Evolutionary conservation across 2,888 invertebrate species (phyloP), one percentile per base, ranked within the genome.

Genomic region (Sepioteuthis lessoniana): DNA sequence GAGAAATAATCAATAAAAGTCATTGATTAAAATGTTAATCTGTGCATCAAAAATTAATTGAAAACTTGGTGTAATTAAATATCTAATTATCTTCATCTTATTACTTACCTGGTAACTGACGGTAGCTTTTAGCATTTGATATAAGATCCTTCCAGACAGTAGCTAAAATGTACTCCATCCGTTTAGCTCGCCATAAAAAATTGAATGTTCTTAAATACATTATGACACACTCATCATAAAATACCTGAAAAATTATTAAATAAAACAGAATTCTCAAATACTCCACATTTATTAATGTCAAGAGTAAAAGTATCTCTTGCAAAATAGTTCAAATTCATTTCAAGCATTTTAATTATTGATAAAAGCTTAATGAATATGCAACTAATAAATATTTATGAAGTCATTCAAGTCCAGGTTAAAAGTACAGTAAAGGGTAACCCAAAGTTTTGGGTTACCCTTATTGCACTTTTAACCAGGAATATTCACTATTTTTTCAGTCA

Each of bases 111-210:
- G 98, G 98, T 97, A 98, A 98, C 95, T 98, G 97, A 94, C 98
- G 97, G 25, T 98, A 96, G 95, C 98, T 97, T 97, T 98, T 98
- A 92, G 98, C 98, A 95, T 98, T 98, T 47, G 98, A 98, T 94
- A 98, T 98, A 97, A 98, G 98, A 95, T 98, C 98, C 96, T 98
- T 98, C 98, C 98, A 98, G 96, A 98, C 98, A 94, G 98, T 98
- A 93, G 98, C 98, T 95, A 99, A 97, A 90, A 98, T 98, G 97
- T 98, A 98, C 97, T 99, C 99, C 98, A 99, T 98, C 95, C 99
- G 98, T 97, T 99, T 99, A 94, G 98, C 98, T 95, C 98, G 98
- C 99, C 99, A 99, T 95, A 99, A 97, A 95, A 98, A 98, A 96
- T 98, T 98, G 97, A 99, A 99, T 55, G 99, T 98, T 95, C 98